Base-by-base conservation (phyloP, 2,888 invertebrate genomes). In the Zeuzera pyrina region DNA sequence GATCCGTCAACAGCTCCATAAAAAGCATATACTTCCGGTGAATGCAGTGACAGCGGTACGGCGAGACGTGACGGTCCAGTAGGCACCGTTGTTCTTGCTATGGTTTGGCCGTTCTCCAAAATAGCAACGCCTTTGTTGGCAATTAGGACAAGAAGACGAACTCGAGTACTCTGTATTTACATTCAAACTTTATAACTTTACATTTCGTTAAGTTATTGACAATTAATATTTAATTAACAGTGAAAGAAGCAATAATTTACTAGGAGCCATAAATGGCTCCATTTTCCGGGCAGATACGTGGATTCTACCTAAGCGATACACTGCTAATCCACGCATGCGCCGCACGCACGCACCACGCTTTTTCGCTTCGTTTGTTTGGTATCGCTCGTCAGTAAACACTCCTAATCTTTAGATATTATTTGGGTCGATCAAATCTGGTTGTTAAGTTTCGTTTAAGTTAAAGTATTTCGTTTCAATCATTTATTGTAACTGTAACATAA, bases 1-100 rank as follows among this genome's bases (percentile, higher is more conserved):
- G 89, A 88, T 6, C 98, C 98, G 76, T 97, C 96, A 43, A 92
- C 90, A 24, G 95, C 89, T 2, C 96, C 97, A 44, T 97, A 89
- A 31, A 96, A 85, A 38, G 95, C 89, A 42, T 87, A 85, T 36
- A 91, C 84, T 12, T 89, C 90, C 6, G 64, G 39, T 10, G 49
- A 45, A 24, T 65, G 61, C 12, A 52, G 46, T 2, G 49, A 39
- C 5, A 64, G 61, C 2, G 76, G 71, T 3, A 67, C 58, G 14
- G 63, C 49, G 1, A 84, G 58, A 3, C 81, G 66, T 5, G 68
- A 57, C 0, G 84, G 79, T 1, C 74, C 78, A 2, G 70, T 61
- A 2, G 65, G 40, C 35, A 76, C 62, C 2, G 61, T 43, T 4
- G 53, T 49, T 11, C 61, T 60, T 11, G 66, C 54, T 2, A 71